Evolutionary conservation across 2,888 invertebrate genomes (phyloP).

Genomic region (Sepiola atlantica): DNA sequence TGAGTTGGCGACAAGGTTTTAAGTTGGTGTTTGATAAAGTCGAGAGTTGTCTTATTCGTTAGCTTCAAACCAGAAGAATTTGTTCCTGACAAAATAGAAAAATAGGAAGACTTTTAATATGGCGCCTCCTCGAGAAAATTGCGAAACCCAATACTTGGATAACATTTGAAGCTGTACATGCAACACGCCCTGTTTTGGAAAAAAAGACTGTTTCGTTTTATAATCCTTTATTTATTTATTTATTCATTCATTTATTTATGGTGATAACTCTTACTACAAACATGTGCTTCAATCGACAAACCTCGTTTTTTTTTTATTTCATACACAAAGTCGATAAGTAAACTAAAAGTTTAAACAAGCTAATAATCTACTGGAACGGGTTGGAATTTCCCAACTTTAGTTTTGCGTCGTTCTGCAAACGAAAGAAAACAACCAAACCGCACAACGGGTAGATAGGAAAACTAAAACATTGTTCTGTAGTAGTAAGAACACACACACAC

Average conservation of each 20-base stretch:
- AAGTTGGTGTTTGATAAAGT: too few relatives aligned
- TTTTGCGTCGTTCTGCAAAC: too few relatives aligned
- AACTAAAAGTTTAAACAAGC: too few relatives aligned
- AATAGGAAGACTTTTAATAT: not conserved
- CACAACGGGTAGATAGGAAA: too few relatives aligned
- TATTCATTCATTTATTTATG: too few relatives aligned
- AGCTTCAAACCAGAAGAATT: not conserved
- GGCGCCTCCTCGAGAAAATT: not conserved
- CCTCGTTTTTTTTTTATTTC: not conserved
- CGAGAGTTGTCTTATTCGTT: too few relatives aligned
- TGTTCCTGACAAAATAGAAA: not conserved
- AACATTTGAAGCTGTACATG: not conserved
- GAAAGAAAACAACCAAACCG: too few relatives aligned
- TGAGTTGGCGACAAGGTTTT: too few relatives aligned
- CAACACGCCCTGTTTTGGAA: constrained; percentile 15
- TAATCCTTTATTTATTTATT: too few relatives aligned
- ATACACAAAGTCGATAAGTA: not conserved
- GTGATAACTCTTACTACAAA: too few relatives aligned
- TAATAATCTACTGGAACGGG: not conserved
- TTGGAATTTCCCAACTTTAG: not conserved
- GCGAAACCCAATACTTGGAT: not conserved
- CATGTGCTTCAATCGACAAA: not conserved
- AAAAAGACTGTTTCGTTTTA: not conserved
- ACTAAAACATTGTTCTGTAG: too few relatives aligned
- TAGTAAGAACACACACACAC: too few relatives aligned